Evolutionary conservation across 2,888 invertebrate genomes (phyloP), one percentile per base, ranked within the genome.

Genomic region (Nemotelus nigrinus): DNA sequence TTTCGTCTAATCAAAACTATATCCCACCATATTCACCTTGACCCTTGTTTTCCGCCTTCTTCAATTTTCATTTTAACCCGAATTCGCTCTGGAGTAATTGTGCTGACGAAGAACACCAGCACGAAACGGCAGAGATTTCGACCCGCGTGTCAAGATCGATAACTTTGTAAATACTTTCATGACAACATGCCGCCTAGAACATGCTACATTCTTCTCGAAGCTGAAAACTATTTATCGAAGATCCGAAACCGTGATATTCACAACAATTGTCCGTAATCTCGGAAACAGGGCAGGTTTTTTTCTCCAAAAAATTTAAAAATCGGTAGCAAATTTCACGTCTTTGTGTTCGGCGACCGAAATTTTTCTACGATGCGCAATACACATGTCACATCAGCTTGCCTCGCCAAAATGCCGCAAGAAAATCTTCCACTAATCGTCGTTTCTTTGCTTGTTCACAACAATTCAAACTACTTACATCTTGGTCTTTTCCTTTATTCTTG

Each of bases 401-500:
- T 2, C 41, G 70, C 25, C 25, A 64, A 64, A 55, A 57, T 44
- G 25, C 45, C 58, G 57, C 10, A 44, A 43, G 25, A 25, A 58
- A 60, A 58, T 74, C 39, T 41, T 58, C 48, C 58, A 39, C 3
- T 25, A 48, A 67, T 48, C n/a, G 25, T 2, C 45, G 58, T 44
- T 39, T 10, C 58, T 57, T 43, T 7, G 3, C 43, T 63, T 10
- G 67, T 67, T 50, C 65, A 50, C 79, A 78, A 60, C 53, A 45
- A 71, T 7, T 53, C 60, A 7, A 25, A 78, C 4, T 88, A 93
- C 96, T 94, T 91, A 97, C 98, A 90, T 98, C 98, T 89, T 96
- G 96, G 91, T 99, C 98, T 91, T 98, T 99, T 86, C 98, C 98
- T 91, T 96, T 96, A 91, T 99, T 98, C 93, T 99, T 99, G 89